Base-by-base conservation (phyloP, 2,113 vertebrate genomes). In the Pseudorhombus dupliciocellatus region DNA sequence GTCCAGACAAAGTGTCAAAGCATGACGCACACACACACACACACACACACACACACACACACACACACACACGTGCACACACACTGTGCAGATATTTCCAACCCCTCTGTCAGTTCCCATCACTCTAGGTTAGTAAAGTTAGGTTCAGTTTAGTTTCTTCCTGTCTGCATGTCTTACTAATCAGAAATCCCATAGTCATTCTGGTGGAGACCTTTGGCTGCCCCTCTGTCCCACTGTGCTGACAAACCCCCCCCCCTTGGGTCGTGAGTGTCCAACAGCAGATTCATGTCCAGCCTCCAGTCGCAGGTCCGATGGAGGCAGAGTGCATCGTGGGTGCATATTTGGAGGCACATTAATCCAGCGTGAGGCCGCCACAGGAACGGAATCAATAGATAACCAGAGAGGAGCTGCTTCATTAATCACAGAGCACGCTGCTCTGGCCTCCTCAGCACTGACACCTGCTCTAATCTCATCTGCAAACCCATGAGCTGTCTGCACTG, bases 381-480 rank as follows among this genome's bases (percentile, higher is more conserved):
- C 20, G 2, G 83, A 73, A 91, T 90, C 91, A 77, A 89, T 89
- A 87, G 68, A 81, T 70, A 75, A 79, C 77, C 73, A 68, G 77
- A 87, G 80, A 79, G 78, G 73, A 83, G 75, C 78, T 26, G 77
- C 86, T 84, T 89, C 89, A 88, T 93, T 90, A 88, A 90, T 94
- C 88, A 87, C 80, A 69, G 57, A 66, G 61, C 83, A 74, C 79
- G 68, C 70, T 53, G 76, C 63, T 75, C 71, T 74, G 66, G 69
- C 70, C 62, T 79, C 77, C 70, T 62, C 73, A 55, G 54, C 76
- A 67, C 83, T 70, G 79, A 90, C 87, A 89, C 83, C 81, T 87
- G 80, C 79, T 77, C 76, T 72, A 79, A 78, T 83, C 76, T 83
- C 61, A 73, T 76, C 65, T 55, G 79, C 74, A 74, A 48, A 79